Conservation (phyloP, 1,140 invertebrate species). For the Drosophila auraria region DNA sequence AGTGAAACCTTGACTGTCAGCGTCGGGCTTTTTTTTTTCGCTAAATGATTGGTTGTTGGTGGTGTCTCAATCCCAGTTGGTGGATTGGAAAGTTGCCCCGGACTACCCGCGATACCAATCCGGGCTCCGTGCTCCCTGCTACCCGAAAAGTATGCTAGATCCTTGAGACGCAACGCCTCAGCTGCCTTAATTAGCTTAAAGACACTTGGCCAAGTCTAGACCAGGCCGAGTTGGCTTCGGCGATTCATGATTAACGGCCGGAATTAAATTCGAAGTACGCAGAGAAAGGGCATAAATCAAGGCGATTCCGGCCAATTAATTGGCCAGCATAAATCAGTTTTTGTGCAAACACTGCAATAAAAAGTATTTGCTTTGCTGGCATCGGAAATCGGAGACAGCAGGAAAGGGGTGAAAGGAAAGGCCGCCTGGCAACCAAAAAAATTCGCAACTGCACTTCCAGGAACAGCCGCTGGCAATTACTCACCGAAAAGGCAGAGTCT, state of each 20-base stretch:
- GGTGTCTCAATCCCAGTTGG: constrained; percentile 14
- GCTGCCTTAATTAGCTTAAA: constrained; percentile 68
- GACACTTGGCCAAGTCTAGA: constrained; percentile 73
- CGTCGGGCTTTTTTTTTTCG: constrained; percentile 4
- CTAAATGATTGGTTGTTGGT: constrained; percentile 18
- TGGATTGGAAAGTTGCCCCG: constrained; percentile 43
- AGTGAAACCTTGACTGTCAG: constrained; percentile 58
- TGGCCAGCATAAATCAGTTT: constrained; percentile 65
- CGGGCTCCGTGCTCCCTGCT: constrained; percentile 9
- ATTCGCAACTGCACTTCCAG: constrained; percentile 28
- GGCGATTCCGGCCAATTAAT: constrained; percentile 65
- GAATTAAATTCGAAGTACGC: constrained; percentile 11
- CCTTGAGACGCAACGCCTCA: constrained; percentile 30
- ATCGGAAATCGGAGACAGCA: neutral
- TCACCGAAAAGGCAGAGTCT: constrained; percentile 33
- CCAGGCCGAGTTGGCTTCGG: constrained; percentile 37
- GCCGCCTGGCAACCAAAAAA: constrained; percentile 40
- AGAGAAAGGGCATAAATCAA: constrained; percentile 31
- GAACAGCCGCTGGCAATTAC: constrained; percentile 43
- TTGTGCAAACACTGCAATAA: constrained; percentile 45
- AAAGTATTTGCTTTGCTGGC: constrained; percentile 28
- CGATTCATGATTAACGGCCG: constrained; percentile 14
- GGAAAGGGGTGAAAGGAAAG: neutral
- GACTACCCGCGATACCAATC: neutral
- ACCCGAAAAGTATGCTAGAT: constrained; percentile 50